These are phyloP conservation scores for Nysson spinosus DNA, from an alignment of 2,888 invertebrate species.

Conservation along the genomic window DNA sequence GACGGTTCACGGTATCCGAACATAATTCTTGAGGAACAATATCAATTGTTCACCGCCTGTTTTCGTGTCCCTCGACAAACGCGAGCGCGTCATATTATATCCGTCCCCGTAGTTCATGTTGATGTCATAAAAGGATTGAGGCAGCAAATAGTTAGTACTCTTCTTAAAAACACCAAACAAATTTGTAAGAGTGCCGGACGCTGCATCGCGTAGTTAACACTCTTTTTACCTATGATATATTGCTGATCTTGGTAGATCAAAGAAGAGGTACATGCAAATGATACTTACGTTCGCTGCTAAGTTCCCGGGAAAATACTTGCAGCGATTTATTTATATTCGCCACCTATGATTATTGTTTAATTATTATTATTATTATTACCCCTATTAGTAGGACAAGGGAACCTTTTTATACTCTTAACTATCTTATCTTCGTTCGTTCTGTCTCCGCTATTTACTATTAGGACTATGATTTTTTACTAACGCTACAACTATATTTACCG, in stretches of 20 bases:
- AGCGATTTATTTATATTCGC: constrained; percentile 60
- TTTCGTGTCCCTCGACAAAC: constrained; percentile 57
- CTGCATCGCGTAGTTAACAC: constrained; percentile 71
- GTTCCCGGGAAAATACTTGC: constrained; percentile 40
- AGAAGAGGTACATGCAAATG: constrained; percentile 45
- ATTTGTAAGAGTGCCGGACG: constrained; percentile 74
- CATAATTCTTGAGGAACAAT: constrained; percentile 13
- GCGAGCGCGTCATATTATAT: constrained; percentile 73
- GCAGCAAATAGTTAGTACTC: constrained; percentile 65
- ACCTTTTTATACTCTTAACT: constrained; percentile 57
- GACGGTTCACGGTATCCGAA: constrained; percentile 2
- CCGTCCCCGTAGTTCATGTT: constrained; percentile 74
- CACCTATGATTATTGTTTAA: constrained; percentile 46
- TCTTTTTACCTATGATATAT: constrained; percentile 66
- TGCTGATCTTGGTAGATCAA: constrained; percentile 44
- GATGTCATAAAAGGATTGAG: constrained; percentile 61
- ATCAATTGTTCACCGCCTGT: constrained; percentile 20
- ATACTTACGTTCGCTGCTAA: constrained; percentile 49
- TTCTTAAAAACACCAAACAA: constrained; percentile 64
- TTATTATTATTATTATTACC: constrained; percentile 24
- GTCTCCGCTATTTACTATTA: constrained; percentile 29
- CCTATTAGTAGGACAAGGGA: constrained; percentile 55
- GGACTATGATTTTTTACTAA: constrained; percentile 28
- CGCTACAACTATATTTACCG: constrained; percentile 17
- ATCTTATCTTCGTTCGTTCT: constrained; percentile 46